A percentile compares a stretch with the other conserved stretches of the same genome.
Conservation (phyloP, 2,888 invertebrate species). For the Diabrotica balteata region DNA sequence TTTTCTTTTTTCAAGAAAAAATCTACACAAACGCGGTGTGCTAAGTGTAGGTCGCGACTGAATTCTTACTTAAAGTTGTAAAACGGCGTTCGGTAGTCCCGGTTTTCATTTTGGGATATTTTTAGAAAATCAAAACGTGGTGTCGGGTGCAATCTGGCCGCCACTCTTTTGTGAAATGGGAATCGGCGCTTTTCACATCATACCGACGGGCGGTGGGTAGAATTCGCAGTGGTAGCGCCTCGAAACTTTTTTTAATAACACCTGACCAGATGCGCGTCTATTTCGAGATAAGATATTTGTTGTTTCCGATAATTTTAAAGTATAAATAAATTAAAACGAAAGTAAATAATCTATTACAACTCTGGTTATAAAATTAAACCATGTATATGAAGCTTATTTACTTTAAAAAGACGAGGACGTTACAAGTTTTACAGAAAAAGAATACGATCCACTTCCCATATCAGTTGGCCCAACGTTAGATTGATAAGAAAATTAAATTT, state of each 20-base stretch:
- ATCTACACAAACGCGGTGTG: conserved; percentile 36
- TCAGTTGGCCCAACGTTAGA: no score
- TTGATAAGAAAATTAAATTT: no score
- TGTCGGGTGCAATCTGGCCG: conserved; percentile 53
- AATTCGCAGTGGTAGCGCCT: conserved; percentile 13
- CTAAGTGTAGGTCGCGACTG: conserved; percentile 43
- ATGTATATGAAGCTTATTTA: no score
- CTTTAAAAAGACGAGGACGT: no score
- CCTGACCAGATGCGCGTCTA: no score
- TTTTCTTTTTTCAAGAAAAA: conserved; percentile 30
- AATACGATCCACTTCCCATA: no score
- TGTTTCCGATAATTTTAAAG: no score
- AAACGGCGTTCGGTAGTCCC: conserved; percentile 46
- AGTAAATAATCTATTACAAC: no score
- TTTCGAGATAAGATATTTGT: no score
- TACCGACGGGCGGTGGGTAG: conserved; percentile 13
- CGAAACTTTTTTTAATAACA: neutral
- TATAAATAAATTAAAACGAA: no score
- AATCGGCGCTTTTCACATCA: conserved; percentile 39
- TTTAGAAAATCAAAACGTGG: conserved; percentile 60
- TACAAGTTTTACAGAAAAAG: no score
- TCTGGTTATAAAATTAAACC: no score
- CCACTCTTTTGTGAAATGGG: conserved; percentile 42
- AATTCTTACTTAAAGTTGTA: conserved; percentile 53
- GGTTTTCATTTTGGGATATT: conserved; percentile 54